Base-by-base conservation (phyloP, 2,797 vertebrate genomes). In the Chlorospingus flavigularis region DNA sequence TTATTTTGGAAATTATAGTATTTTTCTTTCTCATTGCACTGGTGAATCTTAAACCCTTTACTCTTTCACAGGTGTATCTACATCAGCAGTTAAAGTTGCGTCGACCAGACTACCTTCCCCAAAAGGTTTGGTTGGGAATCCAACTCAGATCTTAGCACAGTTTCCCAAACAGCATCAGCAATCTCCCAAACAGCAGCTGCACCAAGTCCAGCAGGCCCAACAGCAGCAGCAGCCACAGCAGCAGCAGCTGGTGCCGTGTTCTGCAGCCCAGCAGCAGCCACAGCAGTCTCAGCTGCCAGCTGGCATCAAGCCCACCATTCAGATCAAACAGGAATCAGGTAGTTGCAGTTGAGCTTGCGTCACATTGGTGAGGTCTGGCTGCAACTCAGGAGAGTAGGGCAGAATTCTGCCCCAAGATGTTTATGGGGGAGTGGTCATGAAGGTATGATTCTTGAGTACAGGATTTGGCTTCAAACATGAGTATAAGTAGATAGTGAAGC, bases 311-410 rank as follows among this genome's bases (percentile, higher is more conserved):
- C 99, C 99, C 95, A 99, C 99, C 95, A 99, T 99, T 84, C 99
- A 99, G 97, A 99, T 99, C 98, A 99, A 99, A 89, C 99, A 99
- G 75, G 99, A 99, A 97, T 99, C 99, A 68, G 99, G 99, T 99
- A 96, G 98, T 80, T 84, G 87, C 83, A 77, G 86, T 87, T 94
- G 58, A 58, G 86, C 58, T 86, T 26, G 82, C 54, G 43, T 88
- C n/a, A 7, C 90, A 37, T 19, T 62, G 28, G 4, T 60, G 40
- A 78, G 33, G 17, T 85, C 45, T 65, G 30, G 75, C 35, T 25
- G 15, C 48, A 54, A 4, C 28, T 92, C 11, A 6, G 20, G 42
- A 53, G 48, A 51, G 24, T 0, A 61, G 43, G 45, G 26, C 55
- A 40, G 45, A 55, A 47, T 70, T 81, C 73, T 65, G 61, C 39